These are phyloP conservation scores for Bradypodion pumilum DNA, from an alignment of 2,797 vertebrate genomes.

Conservation along the genomic window DNA sequence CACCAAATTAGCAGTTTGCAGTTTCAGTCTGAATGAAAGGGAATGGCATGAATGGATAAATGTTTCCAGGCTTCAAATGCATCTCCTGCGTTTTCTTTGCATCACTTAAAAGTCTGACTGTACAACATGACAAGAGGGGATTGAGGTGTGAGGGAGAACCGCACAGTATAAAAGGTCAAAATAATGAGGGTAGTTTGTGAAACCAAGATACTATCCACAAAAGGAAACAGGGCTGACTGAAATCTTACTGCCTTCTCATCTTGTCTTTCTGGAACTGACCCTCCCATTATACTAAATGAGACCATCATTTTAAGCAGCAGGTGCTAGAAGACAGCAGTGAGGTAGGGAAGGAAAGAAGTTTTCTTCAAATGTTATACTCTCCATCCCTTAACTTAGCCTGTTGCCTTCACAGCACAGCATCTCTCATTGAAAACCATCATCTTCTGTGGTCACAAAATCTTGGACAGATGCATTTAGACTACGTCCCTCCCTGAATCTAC, in stretches of 20 bases:
- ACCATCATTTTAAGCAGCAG: not conserved
- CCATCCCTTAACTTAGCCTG: not conserved
- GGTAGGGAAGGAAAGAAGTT: not conserved
- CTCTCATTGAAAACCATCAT: too few relatives aligned
- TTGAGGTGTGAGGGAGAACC: not conserved
- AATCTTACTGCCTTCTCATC: not conserved
- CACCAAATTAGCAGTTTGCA: rapidly evolving
- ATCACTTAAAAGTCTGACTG: not conserved
- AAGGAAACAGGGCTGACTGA: not conserved
- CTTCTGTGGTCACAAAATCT: too few relatives aligned
- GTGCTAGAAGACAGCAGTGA: not conserved
- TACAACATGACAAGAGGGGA: not conserved
- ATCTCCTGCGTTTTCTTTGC: rapidly evolving
- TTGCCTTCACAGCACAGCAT: not conserved
- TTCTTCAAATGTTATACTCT: not conserved
- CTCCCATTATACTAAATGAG: not conserved
- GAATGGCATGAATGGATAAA: not conserved
- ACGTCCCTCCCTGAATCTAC: too few relatives aligned
- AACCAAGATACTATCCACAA: not conserved
- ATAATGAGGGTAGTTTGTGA: not conserved
- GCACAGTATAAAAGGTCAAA: not conserved
- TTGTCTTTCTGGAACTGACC: not conserved
- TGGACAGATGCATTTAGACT: too few relatives aligned
- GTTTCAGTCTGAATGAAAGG: not conserved
- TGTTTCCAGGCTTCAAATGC: not conserved